A percentile compares a stretch with the other conserved stretches of the same genome.
Evolutionary conservation across 23 tunicate species (phyloP).

Genomic region (Trididemnum nubilum): DNA sequence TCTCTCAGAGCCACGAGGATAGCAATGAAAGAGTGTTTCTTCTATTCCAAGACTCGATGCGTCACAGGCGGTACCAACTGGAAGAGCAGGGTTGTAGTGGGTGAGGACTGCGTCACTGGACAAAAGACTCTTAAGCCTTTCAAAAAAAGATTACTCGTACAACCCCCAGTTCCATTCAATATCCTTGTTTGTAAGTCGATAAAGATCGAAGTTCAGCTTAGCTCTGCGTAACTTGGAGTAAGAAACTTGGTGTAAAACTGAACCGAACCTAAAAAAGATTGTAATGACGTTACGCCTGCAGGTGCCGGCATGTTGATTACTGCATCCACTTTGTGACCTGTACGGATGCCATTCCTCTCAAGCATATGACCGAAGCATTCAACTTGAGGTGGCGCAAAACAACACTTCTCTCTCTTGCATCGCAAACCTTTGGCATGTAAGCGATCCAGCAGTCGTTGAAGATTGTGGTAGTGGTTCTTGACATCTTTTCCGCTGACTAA

Average conservation of each 20-base stretch:
- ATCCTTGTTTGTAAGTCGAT: constrained; percentile 1
- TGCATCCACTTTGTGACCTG: constrained; percentile 5
- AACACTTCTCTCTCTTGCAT: background rate
- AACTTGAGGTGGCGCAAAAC: background rate
- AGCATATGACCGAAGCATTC: background rate
- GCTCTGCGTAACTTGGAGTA: constrained; percentile 3
- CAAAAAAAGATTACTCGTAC: background rate
- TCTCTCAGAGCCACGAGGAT: constrained; percentile 25
- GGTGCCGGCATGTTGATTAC: constrained; percentile 19
- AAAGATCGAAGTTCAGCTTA: constrained; percentile 1
- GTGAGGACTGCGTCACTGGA: background rate
- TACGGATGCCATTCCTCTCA: background rate
- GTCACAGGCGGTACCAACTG: background rate
- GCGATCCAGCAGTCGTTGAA: background rate
- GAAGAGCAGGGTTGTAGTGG: background rate
- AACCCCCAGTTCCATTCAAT: constrained; percentile 8
- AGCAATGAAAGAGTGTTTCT: constrained; percentile 22
- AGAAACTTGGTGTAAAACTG: constrained; percentile 18
- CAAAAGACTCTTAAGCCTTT: background rate
- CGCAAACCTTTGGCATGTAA: background rate
- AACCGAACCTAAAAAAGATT: constrained; percentile 20
- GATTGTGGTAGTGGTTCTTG: background rate
- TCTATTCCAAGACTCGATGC: constrained; percentile 17
- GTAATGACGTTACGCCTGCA: background rate
- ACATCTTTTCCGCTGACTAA: constrained; percentile 13